Evolutionary conservation across 2,888 invertebrate species (phyloP).

Genomic region (Troglohyphantes excavatus): DNA sequence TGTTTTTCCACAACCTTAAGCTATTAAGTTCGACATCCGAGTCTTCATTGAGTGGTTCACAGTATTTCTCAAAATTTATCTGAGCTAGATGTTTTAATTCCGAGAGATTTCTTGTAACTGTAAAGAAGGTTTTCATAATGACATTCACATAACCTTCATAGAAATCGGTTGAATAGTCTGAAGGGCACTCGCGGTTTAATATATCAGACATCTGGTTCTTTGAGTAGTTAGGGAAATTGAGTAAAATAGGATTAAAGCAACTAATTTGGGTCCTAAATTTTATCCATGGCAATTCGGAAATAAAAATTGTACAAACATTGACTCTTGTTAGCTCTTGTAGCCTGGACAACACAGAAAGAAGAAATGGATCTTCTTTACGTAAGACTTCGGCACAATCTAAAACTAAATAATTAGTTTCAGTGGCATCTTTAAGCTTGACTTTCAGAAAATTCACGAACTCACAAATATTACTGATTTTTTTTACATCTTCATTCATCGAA

Average conservation of each 20-base stretch:
- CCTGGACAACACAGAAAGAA: constrained; percentile 21
- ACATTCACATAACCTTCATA: constrained; percentile 57
- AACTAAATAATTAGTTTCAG: constrained; percentile 53
- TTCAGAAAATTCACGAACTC: constrained; percentile 49
- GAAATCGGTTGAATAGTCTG: background rate
- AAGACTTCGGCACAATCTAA: constrained; percentile 60
- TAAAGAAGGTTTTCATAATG: constrained; percentile 61
- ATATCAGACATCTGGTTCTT: constrained; percentile 53
- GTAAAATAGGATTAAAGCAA: constrained; percentile 30
- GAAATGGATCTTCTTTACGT: constrained; percentile 39
- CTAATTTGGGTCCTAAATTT: constrained; percentile 8
- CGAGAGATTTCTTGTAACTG: constrained; percentile 38
- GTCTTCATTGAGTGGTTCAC: constrained; percentile 61
- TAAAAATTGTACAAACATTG: constrained; percentile 63
- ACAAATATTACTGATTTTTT: constrained; percentile 21
- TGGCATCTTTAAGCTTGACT: constrained; percentile 4
- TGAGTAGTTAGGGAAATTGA: constrained; percentile 55
- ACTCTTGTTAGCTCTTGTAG: constrained; percentile 50
- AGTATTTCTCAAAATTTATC: constrained; percentile 62
- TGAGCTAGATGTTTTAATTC: constrained; percentile 46
- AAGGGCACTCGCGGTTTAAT: constrained; percentile 27
- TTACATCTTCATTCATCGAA: background rate
- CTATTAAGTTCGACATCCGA: constrained; percentile 42
- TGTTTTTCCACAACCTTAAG: constrained; percentile 56
- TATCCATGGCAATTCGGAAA: constrained; percentile 57